Conservation (phyloP, 1,140 invertebrate species). For the Temnothorax curvispinosus region DNA sequence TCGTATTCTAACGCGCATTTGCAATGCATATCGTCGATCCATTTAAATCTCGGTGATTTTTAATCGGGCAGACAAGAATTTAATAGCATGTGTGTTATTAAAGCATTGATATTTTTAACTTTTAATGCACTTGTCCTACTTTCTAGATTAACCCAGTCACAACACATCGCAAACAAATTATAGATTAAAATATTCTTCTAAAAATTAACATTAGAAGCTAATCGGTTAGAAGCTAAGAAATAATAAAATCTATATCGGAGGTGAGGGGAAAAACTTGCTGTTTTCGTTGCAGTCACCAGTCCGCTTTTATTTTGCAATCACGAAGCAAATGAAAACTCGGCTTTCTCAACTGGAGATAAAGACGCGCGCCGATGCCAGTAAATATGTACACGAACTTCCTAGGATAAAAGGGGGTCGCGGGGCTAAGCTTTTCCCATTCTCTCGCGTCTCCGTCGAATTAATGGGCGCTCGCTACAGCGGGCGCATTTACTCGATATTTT, state of each 20-base stretch:
- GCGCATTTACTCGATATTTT: conserved; percentile 51
- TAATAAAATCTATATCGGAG: neutral
- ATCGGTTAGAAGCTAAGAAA: neutral
- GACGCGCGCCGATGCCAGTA: conserved; percentile 25
- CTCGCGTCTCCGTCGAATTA: conserved; percentile 33
- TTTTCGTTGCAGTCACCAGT: neutral
- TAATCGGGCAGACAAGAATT: neutral
- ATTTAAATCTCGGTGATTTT: neutral
- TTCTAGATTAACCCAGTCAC: neutral
- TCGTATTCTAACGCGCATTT: neutral
- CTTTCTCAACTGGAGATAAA: conserved; percentile 2
- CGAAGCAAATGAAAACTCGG: conserved; percentile 22
- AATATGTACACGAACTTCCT: conserved; percentile 49
- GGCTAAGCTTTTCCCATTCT: conserved; percentile 1
- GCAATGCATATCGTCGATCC: neutral
- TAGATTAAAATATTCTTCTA: neutral
- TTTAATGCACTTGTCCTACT: neutral
- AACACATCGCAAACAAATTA: neutral
- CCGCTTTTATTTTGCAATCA: conserved; percentile 14
- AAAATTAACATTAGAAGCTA: neutral
- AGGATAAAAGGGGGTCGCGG: neutral
- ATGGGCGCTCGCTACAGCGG: conserved; percentile 31
- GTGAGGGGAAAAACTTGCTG: neutral
- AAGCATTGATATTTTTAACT: neutral
- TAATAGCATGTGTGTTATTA: neutral